phyloP scores from a whole-genome alignment of 2,888 invertebrate genomes.

The Zaprionus bogoriensis region DNA sequence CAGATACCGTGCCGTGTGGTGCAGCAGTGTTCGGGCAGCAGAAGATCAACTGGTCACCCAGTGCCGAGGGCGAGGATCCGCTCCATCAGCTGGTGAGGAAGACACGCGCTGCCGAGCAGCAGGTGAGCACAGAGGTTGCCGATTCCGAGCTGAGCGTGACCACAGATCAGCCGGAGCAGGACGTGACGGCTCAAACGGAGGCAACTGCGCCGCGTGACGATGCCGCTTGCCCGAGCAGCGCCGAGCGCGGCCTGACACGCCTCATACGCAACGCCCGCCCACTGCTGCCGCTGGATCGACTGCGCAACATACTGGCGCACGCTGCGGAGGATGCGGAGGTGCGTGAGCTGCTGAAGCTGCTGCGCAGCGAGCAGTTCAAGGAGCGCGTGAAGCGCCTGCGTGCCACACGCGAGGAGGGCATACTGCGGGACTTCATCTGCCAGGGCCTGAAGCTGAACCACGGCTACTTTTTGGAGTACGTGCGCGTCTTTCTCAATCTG shows the following conservation, averaged over 20 bases:
- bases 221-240: conserved; percentile 46
- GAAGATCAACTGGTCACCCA: conserved; percentile 51
- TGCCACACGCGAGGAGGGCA: conserved; percentile 44
- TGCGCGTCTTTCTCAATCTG: conserved; percentile 37
- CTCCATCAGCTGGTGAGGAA: conserved; percentile 1
- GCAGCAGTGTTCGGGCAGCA: conserved; percentile 15
- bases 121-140: background rate
- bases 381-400: conserved; percentile 33
- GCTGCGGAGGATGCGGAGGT: conserved; percentile 65
- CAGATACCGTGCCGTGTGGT: conserved; percentile 25
- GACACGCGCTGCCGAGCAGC: background rate
- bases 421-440: conserved; percentile 57
- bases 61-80: conserved; percentile 24
- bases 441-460: conserved; percentile 61
- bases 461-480: conserved; percentile 39
- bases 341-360: conserved; percentile 39
- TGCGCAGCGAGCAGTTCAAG: conserved; percentile 42
- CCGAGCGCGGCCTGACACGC: conserved; percentile 55
- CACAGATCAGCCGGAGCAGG: background rate
- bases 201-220: conserved; percentile 22
- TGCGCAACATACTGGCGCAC: conserved; percentile 57
- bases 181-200: too few relatives aligned
- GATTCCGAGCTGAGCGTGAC: background rate
- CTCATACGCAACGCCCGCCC: conserved; percentile 57
- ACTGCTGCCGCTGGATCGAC: conserved; percentile 51